Base-by-base conservation (phyloP, 2,888 invertebrate genomes). In the Dolichopus griseipennis region DNA sequence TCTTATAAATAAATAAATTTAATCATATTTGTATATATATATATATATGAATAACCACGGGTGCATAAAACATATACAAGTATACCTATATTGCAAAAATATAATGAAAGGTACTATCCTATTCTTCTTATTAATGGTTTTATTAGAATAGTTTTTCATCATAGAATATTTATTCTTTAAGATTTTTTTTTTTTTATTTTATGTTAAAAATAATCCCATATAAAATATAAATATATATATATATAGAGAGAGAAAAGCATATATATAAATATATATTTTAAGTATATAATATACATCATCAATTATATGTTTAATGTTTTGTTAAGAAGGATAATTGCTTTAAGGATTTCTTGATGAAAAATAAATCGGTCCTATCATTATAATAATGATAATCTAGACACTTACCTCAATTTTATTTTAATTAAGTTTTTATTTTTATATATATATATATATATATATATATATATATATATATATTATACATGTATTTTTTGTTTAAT, bases 291-390 rank as follows among this genome's bases (percentile, higher is more conserved):
- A 52, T 15, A 52, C 15, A 15, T 52, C 52, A 52, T 52, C 52
- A 52, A 52, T 52, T 52, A 18, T 52, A 52, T 52, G 52, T 52
- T 52, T 52, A 52, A 52, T 52, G 52, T 52, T 52, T 52, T 52
- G 52, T 52, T 52, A 52, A 52, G 52, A 52, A 15, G 52, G 52
- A 52, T 52, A 52, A 52, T 52, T 52, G 52, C 52, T 52, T 52
- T 15, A 52, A 52, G 52, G 52, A 52, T 52, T 52, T 52, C 52
- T 52, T 52, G 15, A 52, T 52, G 52, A 52, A 52, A 52, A 52
- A 52, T 52, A 52, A 52, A 52, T 52, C 52, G 52, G 52, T 52
- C 52, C 52, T 52, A 52, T 52, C 52, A 52, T 52, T 52, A 52
- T 9, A 52, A 52, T 52, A 52, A 52, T 52, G 52, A 52, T 52